Conservation (phyloP, 2,113 vertebrate genomes). For the Phrynosoma blainvillii region DNA sequence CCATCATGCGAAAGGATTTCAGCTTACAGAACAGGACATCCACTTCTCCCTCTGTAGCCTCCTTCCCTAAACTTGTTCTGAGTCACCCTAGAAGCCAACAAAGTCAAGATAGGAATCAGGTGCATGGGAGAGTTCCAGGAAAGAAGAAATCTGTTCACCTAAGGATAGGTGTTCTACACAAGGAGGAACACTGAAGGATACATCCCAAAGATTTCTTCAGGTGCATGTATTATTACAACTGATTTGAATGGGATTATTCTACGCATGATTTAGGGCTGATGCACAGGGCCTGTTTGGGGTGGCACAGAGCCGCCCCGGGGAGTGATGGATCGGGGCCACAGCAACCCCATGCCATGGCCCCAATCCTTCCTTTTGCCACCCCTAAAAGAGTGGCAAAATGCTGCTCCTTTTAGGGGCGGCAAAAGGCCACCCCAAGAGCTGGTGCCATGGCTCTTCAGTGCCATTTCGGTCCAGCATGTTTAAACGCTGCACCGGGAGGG, state of each 20-base stretch:
- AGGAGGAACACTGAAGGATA: no score
- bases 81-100: not conserved
- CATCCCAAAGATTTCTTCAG: not conserved
- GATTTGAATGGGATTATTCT: not conserved
- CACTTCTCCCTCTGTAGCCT: not conserved
- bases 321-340: no score
- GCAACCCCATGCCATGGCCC: no score
- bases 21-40: not conserved
- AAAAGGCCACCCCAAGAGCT: no score
- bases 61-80: not conserved
- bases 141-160: not conserved
- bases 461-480: no score
- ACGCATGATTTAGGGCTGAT: not conserved
- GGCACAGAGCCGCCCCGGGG: no score
- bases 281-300: no score
- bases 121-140: not conserved
- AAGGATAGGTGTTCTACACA: not conserved
- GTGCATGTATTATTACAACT: not conserved
- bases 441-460: no score
- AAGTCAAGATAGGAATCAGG: not conserved
- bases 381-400: no score
- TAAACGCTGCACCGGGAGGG: no score
- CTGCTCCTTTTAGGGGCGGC: no score
- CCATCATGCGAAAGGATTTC: not conserved
- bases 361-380: no score